Base-by-base conservation (phyloP, 2,113 vertebrate genomes). In the Vanacampus margaritifer region DNA sequence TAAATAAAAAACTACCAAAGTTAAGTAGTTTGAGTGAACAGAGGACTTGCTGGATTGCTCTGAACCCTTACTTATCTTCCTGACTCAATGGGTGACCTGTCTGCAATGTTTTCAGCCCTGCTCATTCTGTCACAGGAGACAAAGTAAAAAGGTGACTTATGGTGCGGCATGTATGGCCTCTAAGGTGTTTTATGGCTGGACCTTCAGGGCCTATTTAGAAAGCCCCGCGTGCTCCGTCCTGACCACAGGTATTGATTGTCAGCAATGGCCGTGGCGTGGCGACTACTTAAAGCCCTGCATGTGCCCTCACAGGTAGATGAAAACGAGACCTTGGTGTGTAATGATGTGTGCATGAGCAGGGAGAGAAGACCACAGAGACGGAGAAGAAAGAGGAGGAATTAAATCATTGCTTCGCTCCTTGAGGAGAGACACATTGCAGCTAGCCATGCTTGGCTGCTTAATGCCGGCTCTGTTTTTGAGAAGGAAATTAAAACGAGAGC, bases 341-440 rank as follows among this genome's bases (percentile, higher is more conserved):
- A 91, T 92, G 89, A 92, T 91, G 86, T 91, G 89, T 90, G 89
- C 83, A 84, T 89, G 90, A 87, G 85, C 71, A 79, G 83, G 80
- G 78, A 79, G 80, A 85, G 84, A 71, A 81, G 81, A 78, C 85
- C 83, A 76, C 79, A 81, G 81, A 89, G 87, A 89, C 73, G 68
- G 75, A 76, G 71, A 61, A 84, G 75, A n/a, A n/a, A n/a, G 69
- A 84, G 75, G 75, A 84, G 75, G 84, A 89, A 88, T 91, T 86
- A 87, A 90, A 91, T 89, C 79, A 87, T 88, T 87, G 79, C 82
- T 82, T 79, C 79, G 79, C 84, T 86, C 84, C 81, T 90, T 84
- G 75, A 87, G 78, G 74, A 87, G 79, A 85, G 81, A 85, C 69
- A 71, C 67, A 69, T 79, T 76, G 79, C 84, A 85, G 82, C 72